Conservation (phyloP, 1,140 invertebrate genomes). For the Drosophila bipectinata region DNA sequence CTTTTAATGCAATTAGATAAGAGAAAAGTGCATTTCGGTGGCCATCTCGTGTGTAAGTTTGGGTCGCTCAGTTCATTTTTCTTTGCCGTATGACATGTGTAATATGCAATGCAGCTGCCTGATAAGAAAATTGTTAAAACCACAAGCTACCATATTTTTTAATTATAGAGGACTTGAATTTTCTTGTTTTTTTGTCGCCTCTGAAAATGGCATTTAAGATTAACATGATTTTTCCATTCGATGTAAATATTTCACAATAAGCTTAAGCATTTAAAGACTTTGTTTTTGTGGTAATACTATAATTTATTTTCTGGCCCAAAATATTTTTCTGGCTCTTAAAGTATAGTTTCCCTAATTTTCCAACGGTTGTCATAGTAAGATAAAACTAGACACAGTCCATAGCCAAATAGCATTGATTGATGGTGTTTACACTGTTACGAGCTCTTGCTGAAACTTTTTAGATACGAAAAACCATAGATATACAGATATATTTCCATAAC, state of each 20-base stretch:
- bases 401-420: slow-evolving; percentile 42
- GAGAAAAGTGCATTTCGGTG: slow-evolving; percentile 73
- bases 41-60: slow-evolving; percentile 17
- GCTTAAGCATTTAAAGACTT: background rate
- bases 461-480: slow-evolving; percentile 40
- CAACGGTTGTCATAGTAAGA: slow-evolving; percentile 17
- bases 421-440: slow-evolving; percentile 30
- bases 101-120: slow-evolving; percentile 55
- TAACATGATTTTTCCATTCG: background rate
- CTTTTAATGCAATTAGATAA: slow-evolving; percentile 81
- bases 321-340: background rate
- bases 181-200: too few species aligned
- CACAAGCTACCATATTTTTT: slow-evolving; percentile 2
- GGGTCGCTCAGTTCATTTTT: slow-evolving; percentile 46
- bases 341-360: background rate
- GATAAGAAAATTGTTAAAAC: slow-evolving; percentile 53
- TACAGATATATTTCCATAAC: slow-evolving; percentile 54
- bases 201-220: background rate
- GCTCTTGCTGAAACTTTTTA: slow-evolving; percentile 31
- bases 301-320: background rate
- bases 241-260: background rate
- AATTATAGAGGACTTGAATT: background rate
- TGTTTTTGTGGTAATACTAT: background rate
- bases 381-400: slow-evolving; percentile 38
- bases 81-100: slow-evolving; percentile 62